Conservation (phyloP, 2,888 invertebrate genomes). For the Gerris lacustris region DNA sequence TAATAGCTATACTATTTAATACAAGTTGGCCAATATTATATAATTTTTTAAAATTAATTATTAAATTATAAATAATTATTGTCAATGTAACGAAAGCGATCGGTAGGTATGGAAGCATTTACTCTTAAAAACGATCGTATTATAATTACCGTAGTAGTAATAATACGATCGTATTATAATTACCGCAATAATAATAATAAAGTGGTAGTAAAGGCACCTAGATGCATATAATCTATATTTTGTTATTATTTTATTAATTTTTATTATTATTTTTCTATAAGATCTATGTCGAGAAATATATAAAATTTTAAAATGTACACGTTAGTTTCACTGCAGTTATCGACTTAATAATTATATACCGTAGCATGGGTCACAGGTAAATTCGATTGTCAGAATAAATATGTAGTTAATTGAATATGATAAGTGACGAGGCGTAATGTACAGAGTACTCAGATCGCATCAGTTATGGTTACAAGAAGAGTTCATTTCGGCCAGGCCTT, state of each 20-base stretch:
- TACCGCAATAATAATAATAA: not conserved
- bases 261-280: not conserved
- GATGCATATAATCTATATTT: not conserved
- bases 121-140: not conserved
- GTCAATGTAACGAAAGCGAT: constrained; percentile 2
- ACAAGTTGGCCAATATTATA: not conserved
- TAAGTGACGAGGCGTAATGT: no score
- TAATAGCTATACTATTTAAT: not conserved
- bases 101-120: constrained; percentile 3
- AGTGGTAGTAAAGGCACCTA: not conserved
- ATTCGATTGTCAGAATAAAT: constrained; percentile 9
- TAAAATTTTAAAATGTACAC: not conserved
- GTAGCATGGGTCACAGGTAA: constrained; percentile 7
- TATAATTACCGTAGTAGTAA: no score
- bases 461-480: constrained; percentile 6
- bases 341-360: not conserved
- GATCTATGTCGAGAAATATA: constrained; percentile 1
- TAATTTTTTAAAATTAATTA: not conserved
- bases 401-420: not conserved
- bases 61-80: not conserved
- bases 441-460: not conserved
- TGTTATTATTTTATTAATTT: not conserved
- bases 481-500: constrained; percentile 78
- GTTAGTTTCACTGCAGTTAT: not conserved
- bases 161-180: no score